phyloP scores from a whole-genome alignment of 2,797 vertebrate species.

The Onychomys leucogaster region DNA sequence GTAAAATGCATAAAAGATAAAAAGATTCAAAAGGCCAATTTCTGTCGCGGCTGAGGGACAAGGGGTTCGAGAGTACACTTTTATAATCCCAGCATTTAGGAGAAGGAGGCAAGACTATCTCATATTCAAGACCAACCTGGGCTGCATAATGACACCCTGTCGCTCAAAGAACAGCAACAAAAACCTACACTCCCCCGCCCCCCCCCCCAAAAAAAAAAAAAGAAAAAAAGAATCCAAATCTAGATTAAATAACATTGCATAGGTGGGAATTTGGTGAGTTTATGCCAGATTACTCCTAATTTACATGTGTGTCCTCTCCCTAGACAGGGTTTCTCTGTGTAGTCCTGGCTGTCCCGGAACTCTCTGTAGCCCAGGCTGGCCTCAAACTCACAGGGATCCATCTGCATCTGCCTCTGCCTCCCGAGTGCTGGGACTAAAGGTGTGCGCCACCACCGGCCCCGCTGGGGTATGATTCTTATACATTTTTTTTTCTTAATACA shows the following conservation, averaged over 20 bases:
- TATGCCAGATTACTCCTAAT: background rate
- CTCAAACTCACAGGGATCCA: background rate
- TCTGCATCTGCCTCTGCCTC: background rate
- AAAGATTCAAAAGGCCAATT: constrained; percentile 40
- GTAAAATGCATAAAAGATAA: background rate
- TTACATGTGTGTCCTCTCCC: background rate
- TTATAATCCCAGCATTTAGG: background rate
- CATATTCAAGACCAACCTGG: background rate
- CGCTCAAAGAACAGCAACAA: background rate
- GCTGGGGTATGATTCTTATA: background rate
- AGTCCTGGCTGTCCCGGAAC: background rate
- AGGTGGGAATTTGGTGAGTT: background rate
- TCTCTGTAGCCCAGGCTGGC: background rate
- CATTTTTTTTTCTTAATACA: background rate
- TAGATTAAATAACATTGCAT: constrained; percentile 21
- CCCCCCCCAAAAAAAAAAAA: background rate
- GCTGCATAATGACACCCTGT: background rate
- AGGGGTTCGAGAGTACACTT: background rate
- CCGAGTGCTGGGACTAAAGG: background rate
- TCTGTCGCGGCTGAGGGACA: background rate
- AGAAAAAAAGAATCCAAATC: background rate
- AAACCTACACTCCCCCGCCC: background rate
- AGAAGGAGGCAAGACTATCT: background rate
- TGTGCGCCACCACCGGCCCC: rapidly evolving
- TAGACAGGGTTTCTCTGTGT: background rate